Conservation (phyloP, 2,888 invertebrate species). For the Tetragnatha montana region DNA sequence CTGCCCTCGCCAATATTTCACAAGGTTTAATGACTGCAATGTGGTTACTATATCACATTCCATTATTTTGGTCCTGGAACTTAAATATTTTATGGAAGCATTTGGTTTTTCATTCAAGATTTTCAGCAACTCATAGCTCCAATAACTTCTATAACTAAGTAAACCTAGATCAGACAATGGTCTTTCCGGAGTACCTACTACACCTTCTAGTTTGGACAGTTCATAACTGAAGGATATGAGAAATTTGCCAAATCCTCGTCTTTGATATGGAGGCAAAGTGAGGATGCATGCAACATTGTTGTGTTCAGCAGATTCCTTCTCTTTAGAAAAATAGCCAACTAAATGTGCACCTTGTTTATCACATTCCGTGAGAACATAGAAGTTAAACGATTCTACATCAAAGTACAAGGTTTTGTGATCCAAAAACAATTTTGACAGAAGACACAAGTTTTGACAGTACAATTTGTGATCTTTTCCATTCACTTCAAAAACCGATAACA, state of each 20-base stretch:
- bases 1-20: constrained; percentile 99
- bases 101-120: constrained; percentile 89
- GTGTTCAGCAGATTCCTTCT: constrained; percentile 99
- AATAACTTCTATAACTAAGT: constrained; percentile 96
- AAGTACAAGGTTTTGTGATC: constrained; percentile 99
- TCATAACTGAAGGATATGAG: constrained; percentile 99
- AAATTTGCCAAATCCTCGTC: constrained; percentile 98
- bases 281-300: constrained; percentile 99
- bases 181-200: constrained; percentile 97
- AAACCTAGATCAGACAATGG: constrained; percentile 97
- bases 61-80: constrained; percentile 93
- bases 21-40: constrained; percentile 97
- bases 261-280: constrained; percentile 98
- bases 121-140: constrained; percentile 96
- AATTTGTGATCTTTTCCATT: constrained; percentile 74
- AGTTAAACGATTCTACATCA: constrained; percentile 98
- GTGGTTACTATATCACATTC: constrained; percentile 97
- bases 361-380: constrained; percentile 93
- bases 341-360: constrained; percentile 97
- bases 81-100: constrained; percentile 93
- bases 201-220: constrained; percentile 91
- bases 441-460: constrained; percentile 96
- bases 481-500: constrained; percentile 94
- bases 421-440: constrained; percentile 95
- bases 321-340: constrained; percentile 99